Base-by-base conservation (phyloP, 1,140 invertebrate species). In the Mylabris phalerata region DNA sequence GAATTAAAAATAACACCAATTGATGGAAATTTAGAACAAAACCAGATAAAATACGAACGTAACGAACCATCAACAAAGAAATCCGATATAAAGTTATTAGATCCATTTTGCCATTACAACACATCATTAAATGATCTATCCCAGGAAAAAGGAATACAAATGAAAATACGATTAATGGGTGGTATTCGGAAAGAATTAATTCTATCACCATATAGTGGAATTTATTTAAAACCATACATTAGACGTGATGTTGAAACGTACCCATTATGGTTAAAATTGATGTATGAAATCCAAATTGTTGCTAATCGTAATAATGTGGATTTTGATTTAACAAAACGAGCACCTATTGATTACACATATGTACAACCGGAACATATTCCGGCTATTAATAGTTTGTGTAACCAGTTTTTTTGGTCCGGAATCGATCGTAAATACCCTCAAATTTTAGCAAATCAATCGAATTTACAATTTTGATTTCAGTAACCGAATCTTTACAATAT, bases 331-430 rank as follows among this genome's bases (percentile, higher is more conserved):
- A 71, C 70, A 3, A 60, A 66, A 7, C 57, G 48, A 10, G 73
- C 78, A 9, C 75, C 86, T 1, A 80, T 91, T n/a, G 87, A 94
- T 75, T 95, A 87, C 76, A 89, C 86, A 58, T 95, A 94, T 72
- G 84, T 95, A 1, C 80, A 86, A 32, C 89, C 92, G 5, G 85
- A 93, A 68, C 91, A 94, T 71, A 89, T 95, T 59, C 86, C 90
- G 2, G 88, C 89, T 0, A 84, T 95, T 32, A 95, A 95, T 75
- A 84, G 82, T 48, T 71, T 95, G 7, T 90, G 89, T 50, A 81
- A 84, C 58, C 83, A 88, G 66, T 89, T 86, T 71, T 95, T 95
- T 74, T 95, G 92, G 92, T 87, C 90, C 7, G 91, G 91, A 38
- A 91, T 95, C 59, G 92, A 95, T 75, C 77, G 90, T 93, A 76